Evolutionary conservation across 2,888 invertebrate species (phyloP).

Genomic region (Nomada goodeniana): DNA sequence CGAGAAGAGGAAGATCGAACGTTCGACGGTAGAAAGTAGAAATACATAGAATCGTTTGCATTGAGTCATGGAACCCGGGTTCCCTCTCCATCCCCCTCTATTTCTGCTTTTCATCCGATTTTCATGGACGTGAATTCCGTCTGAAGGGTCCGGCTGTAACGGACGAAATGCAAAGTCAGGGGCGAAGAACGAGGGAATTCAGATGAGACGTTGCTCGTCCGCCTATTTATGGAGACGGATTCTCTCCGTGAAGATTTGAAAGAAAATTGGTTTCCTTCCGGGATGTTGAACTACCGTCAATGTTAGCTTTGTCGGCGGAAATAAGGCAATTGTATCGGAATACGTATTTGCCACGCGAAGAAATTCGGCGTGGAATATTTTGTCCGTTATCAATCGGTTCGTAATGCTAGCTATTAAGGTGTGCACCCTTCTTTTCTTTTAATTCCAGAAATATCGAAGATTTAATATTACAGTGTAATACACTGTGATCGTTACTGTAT

Average conservation of each 20-base stretch:
- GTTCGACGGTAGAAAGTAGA: conserved; percentile 16
- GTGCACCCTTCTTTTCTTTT: no score
- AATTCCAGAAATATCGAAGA: no score
- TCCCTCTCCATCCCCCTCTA: neutral
- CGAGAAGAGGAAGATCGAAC: conserved; percentile 14
- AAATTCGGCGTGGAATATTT: no score
- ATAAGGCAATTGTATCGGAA: no score
- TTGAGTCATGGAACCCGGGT: conserved; percentile 2
- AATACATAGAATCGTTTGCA: conserved; percentile 28
- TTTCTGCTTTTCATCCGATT: conserved; percentile 7
- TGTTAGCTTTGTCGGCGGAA: neutral
- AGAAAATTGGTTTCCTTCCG: neutral
- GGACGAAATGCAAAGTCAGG: conserved; percentile 14
- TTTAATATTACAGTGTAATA: no score
- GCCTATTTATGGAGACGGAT: neutral
- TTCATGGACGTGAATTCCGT: neutral
- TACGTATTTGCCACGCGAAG: no score
- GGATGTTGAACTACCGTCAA: neutral
- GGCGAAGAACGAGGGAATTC: neutral
- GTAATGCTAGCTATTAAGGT: no score
- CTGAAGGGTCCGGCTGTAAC: conserved; percentile 9
- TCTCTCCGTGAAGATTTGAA: neutral
- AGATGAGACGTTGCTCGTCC: neutral
- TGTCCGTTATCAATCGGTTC: no score
- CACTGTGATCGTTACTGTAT: no score